A percentile compares a stretch with the other conserved stretches of the same genome.
Conservation (phyloP, 2,113 vertebrate species). For the Colaptes auratus region DNA sequence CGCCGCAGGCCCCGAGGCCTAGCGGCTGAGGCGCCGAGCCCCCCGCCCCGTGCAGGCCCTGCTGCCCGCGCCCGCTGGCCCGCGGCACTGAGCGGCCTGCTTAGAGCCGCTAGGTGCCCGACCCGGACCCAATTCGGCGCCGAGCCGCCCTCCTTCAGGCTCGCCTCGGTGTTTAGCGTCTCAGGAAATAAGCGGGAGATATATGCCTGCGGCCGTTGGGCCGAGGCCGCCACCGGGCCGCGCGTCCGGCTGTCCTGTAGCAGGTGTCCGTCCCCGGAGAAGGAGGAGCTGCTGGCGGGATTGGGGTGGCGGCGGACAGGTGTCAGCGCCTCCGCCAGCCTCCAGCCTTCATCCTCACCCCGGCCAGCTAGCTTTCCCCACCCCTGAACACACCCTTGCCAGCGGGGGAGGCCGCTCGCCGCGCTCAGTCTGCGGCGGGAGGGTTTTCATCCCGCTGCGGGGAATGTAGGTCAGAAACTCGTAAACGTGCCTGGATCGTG, state of each 20-base stretch:
- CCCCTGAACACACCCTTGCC: constrained; percentile 36
- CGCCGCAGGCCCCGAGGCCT: constrained; percentile 1
- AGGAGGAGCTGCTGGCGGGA: constrained; percentile 16
- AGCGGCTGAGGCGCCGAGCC: background rate
- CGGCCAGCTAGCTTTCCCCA: constrained; percentile 15
- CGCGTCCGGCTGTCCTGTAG: constrained; percentile 3
- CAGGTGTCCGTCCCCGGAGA: constrained; percentile 24
- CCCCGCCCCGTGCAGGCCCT: background rate
- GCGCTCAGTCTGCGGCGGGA: background rate
- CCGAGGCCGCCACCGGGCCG: background rate
- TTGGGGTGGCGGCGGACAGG: constrained; percentile 31
- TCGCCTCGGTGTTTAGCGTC: background rate
- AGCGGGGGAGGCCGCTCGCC: background rate
- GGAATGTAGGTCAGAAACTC: constrained; percentile 49
- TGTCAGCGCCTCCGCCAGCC: constrained; percentile 3
- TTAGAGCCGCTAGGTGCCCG: background rate
- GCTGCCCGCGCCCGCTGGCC: background rate
- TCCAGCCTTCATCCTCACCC: background rate
- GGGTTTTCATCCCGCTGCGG: background rate
- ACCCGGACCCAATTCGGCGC: too few relatives aligned
- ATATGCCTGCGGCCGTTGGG: background rate
- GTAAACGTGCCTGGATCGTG: background rate
- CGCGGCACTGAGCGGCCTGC: background rate
- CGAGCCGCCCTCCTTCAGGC: background rate
- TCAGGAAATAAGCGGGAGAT: background rate